Evolutionary conservation across 2,113 vertebrate genomes (phyloP), one percentile per base, ranked within the genome.

Genomic region (Apistogramma diplotaenia): DNA sequence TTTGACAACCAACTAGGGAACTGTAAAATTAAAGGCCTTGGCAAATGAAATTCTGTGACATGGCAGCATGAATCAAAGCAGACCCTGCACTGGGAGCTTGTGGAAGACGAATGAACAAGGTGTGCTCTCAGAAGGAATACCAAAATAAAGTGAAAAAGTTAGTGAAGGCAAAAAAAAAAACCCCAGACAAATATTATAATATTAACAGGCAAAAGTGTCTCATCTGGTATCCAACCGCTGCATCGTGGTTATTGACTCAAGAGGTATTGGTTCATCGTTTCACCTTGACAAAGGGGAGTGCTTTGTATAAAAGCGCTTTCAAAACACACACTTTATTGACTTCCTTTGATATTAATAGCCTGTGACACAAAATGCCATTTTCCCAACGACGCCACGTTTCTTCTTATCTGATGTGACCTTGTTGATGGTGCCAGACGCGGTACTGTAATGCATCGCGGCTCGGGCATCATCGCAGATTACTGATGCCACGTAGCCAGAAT

Each of bases 41-140:
- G 87, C 81, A 93, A 90, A 92, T 91, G 82, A 92, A 91, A 91
- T 89, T 85, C 79, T 18, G 83, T 72, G 79, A 87, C 90, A 90
- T 81, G 27, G 83, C 7, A 4, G 86, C 43, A 86, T 93, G 92
- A 94, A 92, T 93, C 89, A 93, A 90, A 89, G 89, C 85, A 49
- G 83, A 67, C 27, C 1, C 86, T 51, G 79, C 75, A 81, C 71
- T 19, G 70, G 83, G 74, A 85, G 86, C 82, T 21, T 23, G 81
- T 29, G 23, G 71, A 76, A 73, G 88, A 89, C 29, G 74, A 81
- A 84, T 62, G 81, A 85, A 80, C 59, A 56, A 71, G 61, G 37
- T 12, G 3, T 5, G 19, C 75, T 74, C 74, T 85, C 61, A 4
- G 70, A 84, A 72, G 79, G 58, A 78, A 70, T 61, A 79, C 76